phyloP scores from a whole-genome alignment of 2,888 invertebrate species.

The Cordylochernes scorpioides region DNA sequence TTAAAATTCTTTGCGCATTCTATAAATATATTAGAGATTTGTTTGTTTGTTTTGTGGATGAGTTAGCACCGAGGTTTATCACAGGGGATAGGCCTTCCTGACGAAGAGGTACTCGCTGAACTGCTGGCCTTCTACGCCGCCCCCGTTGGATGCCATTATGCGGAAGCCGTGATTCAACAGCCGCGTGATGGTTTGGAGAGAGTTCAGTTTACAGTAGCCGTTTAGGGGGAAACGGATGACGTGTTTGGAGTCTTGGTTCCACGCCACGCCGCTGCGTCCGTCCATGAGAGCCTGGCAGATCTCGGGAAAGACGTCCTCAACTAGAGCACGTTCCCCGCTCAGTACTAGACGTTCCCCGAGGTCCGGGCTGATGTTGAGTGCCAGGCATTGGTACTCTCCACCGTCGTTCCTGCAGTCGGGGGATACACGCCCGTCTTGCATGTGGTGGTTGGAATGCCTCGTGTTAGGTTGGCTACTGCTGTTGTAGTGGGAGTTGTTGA shows the following conservation, averaged over 20 bases:
- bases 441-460: not conserved
- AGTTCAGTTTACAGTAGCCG: slow-evolving; percentile 64
- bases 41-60: too few relatives aligned
- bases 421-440: slow-evolving; percentile 2
- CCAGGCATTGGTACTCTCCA: slow-evolving; percentile 41
- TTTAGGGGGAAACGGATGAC: slow-evolving; percentile 60
- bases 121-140: slow-evolving; percentile 63
- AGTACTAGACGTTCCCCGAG: slow-evolving; percentile 52
- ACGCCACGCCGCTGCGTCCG: slow-evolving; percentile 45
- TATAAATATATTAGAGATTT: too few relatives aligned
- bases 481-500: slow-evolving; percentile 2
- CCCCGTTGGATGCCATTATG: slow-evolving; percentile 54
- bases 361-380: slow-evolving; percentile 50
- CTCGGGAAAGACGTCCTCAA: slow-evolving; percentile 37
- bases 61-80: too few relatives aligned
- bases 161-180: slow-evolving; percentile 48
- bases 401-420: slow-evolving; percentile 6
- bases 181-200: slow-evolving; percentile 58
- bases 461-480: not conserved
- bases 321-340: slow-evolving; percentile 44
- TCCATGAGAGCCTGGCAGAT: slow-evolving; percentile 45
- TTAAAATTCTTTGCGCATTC: too few relatives aligned
- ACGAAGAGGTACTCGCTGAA: slow-evolving; percentile 65
- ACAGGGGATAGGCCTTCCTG: slow-evolving; percentile 20
- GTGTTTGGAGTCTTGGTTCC: slow-evolving; percentile 52